phyloP scores from a whole-genome alignment of 2,888 invertebrate species.

The Corbicula japonica region DNA sequence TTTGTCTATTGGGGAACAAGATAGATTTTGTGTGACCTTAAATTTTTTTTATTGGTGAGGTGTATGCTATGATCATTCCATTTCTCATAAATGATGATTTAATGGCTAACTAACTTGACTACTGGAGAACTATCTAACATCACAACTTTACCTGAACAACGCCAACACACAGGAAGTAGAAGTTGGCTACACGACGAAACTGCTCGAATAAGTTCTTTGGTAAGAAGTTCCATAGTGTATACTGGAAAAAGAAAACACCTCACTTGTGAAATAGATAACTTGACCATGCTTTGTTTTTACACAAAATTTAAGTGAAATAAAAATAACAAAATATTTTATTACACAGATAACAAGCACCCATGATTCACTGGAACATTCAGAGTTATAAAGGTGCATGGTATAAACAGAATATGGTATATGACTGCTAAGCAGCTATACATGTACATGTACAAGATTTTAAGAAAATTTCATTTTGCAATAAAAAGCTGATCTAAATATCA shows the following conservation, averaged over 20 bases:
- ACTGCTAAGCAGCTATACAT: not conserved
- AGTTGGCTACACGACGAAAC: conserved; percentile 94
- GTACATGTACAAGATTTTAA: too few relatives aligned
- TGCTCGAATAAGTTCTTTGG: conserved; percentile 94
- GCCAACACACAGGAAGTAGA: conserved; percentile 93
- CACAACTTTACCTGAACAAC: conserved; percentile 89
- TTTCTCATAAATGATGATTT: too few relatives aligned
- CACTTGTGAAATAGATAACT: not conserved
- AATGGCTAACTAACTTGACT: too few relatives aligned
- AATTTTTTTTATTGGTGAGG: too few relatives aligned
- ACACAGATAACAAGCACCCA: not conserved
- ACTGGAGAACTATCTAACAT: too few relatives aligned
- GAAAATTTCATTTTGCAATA: too few relatives aligned
- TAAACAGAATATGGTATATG: not conserved
- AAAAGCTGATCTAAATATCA: too few relatives aligned
- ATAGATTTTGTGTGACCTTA: too few relatives aligned
- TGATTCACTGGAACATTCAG: not conserved
- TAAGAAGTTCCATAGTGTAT: conserved; percentile 92
- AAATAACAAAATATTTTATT: not conserved
- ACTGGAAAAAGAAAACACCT: conserved; percentile 88
- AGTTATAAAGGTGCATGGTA: not conserved
- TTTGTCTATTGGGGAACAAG: too few relatives aligned
- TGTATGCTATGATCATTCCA: too few relatives aligned
- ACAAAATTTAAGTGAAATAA: not conserved
- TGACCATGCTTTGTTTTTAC: not conserved